Evolutionary conservation across 1,140 invertebrate genomes (phyloP).

Genomic region (Sinonovacula constricta): DNA sequence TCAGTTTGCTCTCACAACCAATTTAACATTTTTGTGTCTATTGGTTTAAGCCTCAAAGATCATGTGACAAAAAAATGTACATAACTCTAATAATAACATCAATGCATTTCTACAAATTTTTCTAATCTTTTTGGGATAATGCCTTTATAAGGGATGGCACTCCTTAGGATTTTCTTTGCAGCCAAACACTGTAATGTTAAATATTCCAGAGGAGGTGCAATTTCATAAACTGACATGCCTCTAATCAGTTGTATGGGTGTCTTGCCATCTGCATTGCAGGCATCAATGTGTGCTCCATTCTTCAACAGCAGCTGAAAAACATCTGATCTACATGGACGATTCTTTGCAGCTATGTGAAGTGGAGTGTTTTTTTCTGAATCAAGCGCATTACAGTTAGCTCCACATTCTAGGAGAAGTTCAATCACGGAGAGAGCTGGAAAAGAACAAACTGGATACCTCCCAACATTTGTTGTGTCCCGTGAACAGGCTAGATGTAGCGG

Average conservation of each 20-base stretch:
- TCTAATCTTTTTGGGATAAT: slow-evolving; percentile 86
- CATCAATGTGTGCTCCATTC: slow-evolving; percentile 91
- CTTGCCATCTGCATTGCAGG: slow-evolving; percentile 88
- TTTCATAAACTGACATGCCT: slow-evolving; percentile 85
- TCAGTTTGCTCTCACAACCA: too few relatives aligned
- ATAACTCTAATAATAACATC: slow-evolving; percentile 28
- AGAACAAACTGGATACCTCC: slow-evolving; percentile 86
- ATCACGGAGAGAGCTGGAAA: slow-evolving; percentile 88
- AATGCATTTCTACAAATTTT: slow-evolving; percentile 89
- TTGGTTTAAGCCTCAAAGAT: too few relatives aligned
- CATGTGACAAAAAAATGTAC: too few relatives aligned
- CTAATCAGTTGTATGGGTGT: slow-evolving; percentile 84
- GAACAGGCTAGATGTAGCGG: slow-evolving; percentile 90
- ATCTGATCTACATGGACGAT: slow-evolving; percentile 79
- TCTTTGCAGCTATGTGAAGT: slow-evolving; percentile 86
- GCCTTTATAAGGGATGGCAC: slow-evolving; percentile 85
- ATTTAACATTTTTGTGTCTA: too few relatives aligned
- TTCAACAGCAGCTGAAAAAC: slow-evolving; percentile 86
- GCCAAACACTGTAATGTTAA: slow-evolving; percentile 89
- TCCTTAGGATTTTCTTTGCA: slow-evolving; percentile 86
- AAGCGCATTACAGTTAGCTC: slow-evolving; percentile 87
- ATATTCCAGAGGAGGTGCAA: slow-evolving; percentile 85
- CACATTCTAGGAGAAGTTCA: slow-evolving; percentile 88
- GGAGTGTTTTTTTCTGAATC: slow-evolving; percentile 88
- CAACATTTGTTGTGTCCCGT: slow-evolving; percentile 80